Percentiles rank a stretch among this genome's conserved stretches.
These are phyloP conservation scores for Aromia moschata DNA, from an alignment of 2,888 invertebrate genomes.

Conservation along the genomic window DNA sequence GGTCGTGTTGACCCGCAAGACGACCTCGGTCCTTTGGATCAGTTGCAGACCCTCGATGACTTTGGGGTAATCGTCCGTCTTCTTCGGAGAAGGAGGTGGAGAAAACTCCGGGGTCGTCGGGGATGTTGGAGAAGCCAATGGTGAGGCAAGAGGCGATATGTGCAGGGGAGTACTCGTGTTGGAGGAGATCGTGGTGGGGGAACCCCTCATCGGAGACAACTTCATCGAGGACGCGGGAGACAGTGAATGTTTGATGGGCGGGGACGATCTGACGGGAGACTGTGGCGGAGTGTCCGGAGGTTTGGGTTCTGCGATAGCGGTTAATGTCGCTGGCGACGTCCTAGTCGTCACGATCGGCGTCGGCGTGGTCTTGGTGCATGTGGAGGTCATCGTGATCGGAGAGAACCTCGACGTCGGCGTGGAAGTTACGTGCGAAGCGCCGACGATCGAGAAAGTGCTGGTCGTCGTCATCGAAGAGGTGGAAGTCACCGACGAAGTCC, in stretches of 20 bases:
- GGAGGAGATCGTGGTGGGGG: conserved; percentile 42
- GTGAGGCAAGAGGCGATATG: conserved; percentile 52
- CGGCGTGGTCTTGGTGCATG: conserved; percentile 28
- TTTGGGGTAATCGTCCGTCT: conserved; percentile 52
- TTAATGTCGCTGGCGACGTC: not conserved
- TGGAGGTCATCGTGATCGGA: conserved; percentile 24
- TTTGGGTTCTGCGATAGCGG: conserved; percentile 1
- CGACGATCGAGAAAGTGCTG: no score
- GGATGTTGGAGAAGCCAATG: conserved; percentile 49
- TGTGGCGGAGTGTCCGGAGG: conserved; percentile 25
- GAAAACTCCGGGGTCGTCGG: conserved; percentile 29
- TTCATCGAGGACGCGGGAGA: conserved; percentile 56
- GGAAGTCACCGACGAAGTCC: conserved; percentile 22
- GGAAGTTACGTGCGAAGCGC: conserved; percentile 29
- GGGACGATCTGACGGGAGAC: conserved; percentile 53
- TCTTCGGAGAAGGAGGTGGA: conserved; percentile 58
- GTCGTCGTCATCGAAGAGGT: conserved; percentile 25
- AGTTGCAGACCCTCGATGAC: conserved; percentile 67
- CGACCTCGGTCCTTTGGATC: conserved; percentile 72
- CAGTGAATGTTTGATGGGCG: conserved; percentile 52
- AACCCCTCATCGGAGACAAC: conserved; percentile 50
- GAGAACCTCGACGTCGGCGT: conserved; percentile 37
- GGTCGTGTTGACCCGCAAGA: conserved; percentile 69
- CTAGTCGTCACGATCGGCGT: conserved; percentile 21
- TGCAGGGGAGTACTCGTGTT: conserved; percentile 35